A percentile compares a stretch with the other conserved stretches of the same genome.
Conservation (phyloP, 2,888 invertebrate genomes). For the Brachynemurus nebulosus region DNA sequence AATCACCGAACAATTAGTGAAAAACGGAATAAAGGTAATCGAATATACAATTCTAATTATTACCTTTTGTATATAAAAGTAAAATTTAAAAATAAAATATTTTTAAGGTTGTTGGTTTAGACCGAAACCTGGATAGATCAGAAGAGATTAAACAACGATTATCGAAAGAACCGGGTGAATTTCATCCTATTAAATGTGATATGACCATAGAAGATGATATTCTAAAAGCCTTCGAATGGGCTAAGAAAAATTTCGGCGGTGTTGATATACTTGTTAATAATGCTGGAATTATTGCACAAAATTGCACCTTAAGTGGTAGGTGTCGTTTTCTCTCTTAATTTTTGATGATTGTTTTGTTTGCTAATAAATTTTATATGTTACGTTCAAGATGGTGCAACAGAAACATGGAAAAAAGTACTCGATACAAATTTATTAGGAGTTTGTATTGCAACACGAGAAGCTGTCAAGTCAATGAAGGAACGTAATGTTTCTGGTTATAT, state of each 20-base stretch:
- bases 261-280: not conserved
- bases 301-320: not conserved
- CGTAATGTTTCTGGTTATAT: slow-evolving; percentile 15
- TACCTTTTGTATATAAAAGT: too few species aligned
- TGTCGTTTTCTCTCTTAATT: not conserved
- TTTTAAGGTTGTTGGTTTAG: not conserved
- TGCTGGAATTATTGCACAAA: not conserved
- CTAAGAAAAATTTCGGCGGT: not conserved
- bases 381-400: slow-evolving; percentile 2
- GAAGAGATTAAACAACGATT: not conserved
- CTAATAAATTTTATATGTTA: not conserved
- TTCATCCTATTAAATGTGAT: not conserved
- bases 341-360: not conserved
- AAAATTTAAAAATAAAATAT: too few species aligned
- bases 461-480: slow-evolving; percentile 9
- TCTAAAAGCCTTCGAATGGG: not conserved
- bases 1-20: not conserved
- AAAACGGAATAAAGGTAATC: not conserved
- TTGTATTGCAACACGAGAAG: slow-evolving; percentile 6
- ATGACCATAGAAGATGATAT: not conserved
- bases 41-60: too few species aligned
- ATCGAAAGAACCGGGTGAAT: not conserved
- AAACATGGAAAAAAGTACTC: not conserved
- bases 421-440: slow-evolving; percentile 6
- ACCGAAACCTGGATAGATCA: not conserved